Conservation (phyloP, 1,140 invertebrate species). For the Ganaspis sp. region DNA sequence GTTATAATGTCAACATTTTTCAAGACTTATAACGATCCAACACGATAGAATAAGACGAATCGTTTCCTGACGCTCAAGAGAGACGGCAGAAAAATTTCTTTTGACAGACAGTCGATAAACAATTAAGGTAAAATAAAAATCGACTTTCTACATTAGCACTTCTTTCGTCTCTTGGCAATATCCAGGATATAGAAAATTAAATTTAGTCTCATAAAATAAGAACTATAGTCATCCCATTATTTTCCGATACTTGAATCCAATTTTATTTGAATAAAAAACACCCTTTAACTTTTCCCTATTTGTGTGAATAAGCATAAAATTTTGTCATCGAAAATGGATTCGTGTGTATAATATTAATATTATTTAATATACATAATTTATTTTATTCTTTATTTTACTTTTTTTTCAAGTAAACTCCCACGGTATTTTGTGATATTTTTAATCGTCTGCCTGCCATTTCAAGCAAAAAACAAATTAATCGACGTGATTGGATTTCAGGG, state of each 20-base stretch:
- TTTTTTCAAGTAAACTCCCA: background rate
- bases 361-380: too few species aligned
- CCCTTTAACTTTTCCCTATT: too few species aligned
- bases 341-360: too few species aligned
- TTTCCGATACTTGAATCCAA: background rate
- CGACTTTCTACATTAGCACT: background rate
- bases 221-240: background rate
- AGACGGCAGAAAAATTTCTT: background rate
- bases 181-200: background rate
- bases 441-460: background rate
- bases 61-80: background rate
- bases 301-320: too few species aligned
- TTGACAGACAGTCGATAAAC: conserved; percentile 21
- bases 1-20: background rate
- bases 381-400: background rate
- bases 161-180: background rate
- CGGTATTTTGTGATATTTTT: background rate
- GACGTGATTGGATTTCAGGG: background rate
- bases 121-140: background rate
- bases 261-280: too few species aligned
- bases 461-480: background rate
- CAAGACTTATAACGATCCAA: background rate
- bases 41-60: background rate
- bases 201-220: background rate
- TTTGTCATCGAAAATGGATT: too few species aligned